A percentile compares a stretch with the other conserved stretches of the same genome.
Conservation (phyloP, 2,797 vertebrate species). For the Discoglossus pictus region DNA sequence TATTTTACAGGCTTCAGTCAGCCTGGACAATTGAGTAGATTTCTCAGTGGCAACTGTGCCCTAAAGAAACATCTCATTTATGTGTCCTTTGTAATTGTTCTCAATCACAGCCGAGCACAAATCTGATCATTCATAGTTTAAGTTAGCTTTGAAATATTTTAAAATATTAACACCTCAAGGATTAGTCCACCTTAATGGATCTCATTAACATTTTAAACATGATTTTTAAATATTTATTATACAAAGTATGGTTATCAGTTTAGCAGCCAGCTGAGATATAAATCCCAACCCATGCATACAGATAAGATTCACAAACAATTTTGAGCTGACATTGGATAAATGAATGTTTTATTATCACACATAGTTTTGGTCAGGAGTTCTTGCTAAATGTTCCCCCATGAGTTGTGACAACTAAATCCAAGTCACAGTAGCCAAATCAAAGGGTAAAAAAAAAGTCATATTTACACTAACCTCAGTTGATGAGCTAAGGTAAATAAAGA, state of each 20-base stretch:
- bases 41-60: not conserved
- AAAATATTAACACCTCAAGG: constrained; percentile 29
- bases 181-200: constrained; percentile 22
- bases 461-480: too few species aligned
- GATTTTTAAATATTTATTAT: constrained; percentile 32
- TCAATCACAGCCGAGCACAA: constrained; percentile 1
- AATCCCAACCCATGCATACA: constrained; percentile 41
- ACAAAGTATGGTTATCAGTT: constrained; percentile 18
- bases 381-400: not conserved
- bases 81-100: not conserved
- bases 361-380: not conserved
- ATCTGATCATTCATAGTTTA: constrained; percentile 9
- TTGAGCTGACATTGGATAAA: constrained; percentile 12
- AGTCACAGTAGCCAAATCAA: too few species aligned
- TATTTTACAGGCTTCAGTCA: constrained; percentile 32
- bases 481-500: too few species aligned
- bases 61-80: constrained; percentile 5
- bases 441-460: too few species aligned
- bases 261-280: constrained; percentile 17
- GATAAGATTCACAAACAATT: constrained; percentile 6
- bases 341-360: constrained; percentile 5
- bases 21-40: not conserved
- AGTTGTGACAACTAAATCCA: not conserved
- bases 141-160: constrained; percentile 16
- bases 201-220: constrained; percentile 38